Conservation (phyloP, 1,140 invertebrate genomes). For the Magallana ariakensis region DNA sequence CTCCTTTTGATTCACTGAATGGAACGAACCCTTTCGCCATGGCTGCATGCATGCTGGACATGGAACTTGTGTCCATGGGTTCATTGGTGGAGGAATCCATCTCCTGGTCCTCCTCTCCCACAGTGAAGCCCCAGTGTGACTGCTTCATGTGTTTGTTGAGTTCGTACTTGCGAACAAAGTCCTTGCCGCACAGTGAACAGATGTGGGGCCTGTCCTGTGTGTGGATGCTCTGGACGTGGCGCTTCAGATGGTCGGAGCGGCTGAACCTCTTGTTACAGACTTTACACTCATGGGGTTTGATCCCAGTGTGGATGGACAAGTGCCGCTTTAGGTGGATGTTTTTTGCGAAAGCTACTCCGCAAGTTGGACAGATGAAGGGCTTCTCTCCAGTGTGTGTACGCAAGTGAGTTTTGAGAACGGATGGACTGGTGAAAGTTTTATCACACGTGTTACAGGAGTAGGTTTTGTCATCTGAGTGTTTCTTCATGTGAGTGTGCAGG, state of each 20-base stretch:
- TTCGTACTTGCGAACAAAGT: slow-evolving; percentile 72
- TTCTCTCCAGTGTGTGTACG: slow-evolving; percentile 91
- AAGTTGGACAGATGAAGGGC: slow-evolving; percentile 83
- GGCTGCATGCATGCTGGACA: slow-evolving; percentile 1
- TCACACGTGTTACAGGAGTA: slow-evolving; percentile 84
- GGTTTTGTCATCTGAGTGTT: slow-evolving; percentile 64
- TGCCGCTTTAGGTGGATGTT: slow-evolving; percentile 73
- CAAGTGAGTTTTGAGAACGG: slow-evolving; percentile 89
- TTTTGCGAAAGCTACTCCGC: slow-evolving; percentile 70
- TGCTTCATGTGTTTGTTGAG: slow-evolving; percentile 69
- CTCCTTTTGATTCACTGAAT: slow-evolving; percentile 10
- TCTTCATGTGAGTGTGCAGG: slow-evolving; percentile 88
- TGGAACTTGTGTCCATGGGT: background rate
- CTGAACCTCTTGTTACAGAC: slow-evolving; percentile 70
- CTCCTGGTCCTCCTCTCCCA: slow-evolving; percentile 43
- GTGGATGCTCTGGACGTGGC: slow-evolving; percentile 70
- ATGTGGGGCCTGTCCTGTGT: slow-evolving; percentile 66
- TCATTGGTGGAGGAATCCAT: background rate
- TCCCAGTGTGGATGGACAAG: slow-evolving; percentile 69
- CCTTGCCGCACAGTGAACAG: slow-evolving; percentile 69
- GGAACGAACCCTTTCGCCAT: slow-evolving; percentile 26
- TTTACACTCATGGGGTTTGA: slow-evolving; percentile 68
- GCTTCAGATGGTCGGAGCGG: slow-evolving; percentile 70
- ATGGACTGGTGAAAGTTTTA: slow-evolving; percentile 92
- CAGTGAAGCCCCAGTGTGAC: slow-evolving; percentile 56